These are phyloP conservation scores for Carposina sasakii DNA, from an alignment of 1,140 invertebrate genomes.

Conservation along the genomic window DNA sequence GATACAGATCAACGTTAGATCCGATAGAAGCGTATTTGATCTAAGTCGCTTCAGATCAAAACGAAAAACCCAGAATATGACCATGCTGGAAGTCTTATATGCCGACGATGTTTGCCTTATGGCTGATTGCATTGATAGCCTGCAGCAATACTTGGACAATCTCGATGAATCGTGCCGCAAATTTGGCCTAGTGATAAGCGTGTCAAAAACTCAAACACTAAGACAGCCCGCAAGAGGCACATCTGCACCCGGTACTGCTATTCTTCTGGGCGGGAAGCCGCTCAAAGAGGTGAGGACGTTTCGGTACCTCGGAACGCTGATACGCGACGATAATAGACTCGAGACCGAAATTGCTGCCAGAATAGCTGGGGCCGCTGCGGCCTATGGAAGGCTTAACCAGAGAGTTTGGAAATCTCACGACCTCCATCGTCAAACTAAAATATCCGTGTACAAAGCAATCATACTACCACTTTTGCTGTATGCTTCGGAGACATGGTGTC, in stretches of 20 bases:
- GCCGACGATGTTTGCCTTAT: slow-evolving; percentile 23
- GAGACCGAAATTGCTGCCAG: slow-evolving; percentile 9
- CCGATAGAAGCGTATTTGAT: slow-evolving; percentile 13
- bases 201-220: slow-evolving; percentile 19
- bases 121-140: slow-evolving; percentile 12
- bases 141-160: slow-evolving; percentile 12
- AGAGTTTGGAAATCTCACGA: slow-evolving; percentile 16
- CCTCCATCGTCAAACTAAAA: slow-evolving; percentile 11
- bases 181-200: slow-evolving; percentile 22
- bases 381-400: slow-evolving; percentile 6
- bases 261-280: slow-evolving; percentile 9
- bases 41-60: slow-evolving; percentile 15
- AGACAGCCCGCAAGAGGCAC: slow-evolving; percentile 18
- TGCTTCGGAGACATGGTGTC: slow-evolving; percentile 20
- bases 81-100: slow-evolving; percentile 13
- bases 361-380: slow-evolving; percentile 9
- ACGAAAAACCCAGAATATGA: neutral
- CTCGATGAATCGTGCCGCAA: slow-evolving; percentile 15
- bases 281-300: slow-evolving; percentile 15
- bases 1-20: slow-evolving; percentile 4
- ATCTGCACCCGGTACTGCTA: neutral
- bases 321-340: slow-evolving; percentile 7
- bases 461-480: slow-evolving; percentile 17
- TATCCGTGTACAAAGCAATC: slow-evolving; percentile 15
- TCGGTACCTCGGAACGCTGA: slow-evolving; percentile 12